Conservation (phyloP, 2,888 invertebrate genomes). For the Orchesella flavescens region DNA sequence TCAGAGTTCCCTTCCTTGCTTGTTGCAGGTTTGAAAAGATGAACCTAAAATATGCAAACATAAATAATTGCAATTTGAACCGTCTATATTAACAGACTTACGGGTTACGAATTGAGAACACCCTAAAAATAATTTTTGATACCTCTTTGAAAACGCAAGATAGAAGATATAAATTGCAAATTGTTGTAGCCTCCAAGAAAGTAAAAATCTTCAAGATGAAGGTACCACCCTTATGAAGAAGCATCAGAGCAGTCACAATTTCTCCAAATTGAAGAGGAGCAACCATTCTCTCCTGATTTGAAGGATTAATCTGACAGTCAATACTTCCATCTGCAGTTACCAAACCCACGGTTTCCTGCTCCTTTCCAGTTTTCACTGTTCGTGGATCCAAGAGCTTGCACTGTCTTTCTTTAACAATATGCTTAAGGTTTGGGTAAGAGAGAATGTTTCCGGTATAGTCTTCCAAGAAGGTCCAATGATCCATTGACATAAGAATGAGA, state of each 20-base stretch:
- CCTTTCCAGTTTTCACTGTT: neutral
- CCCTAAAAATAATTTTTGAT: neutral
- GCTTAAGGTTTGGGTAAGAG: constrained; percentile 80
- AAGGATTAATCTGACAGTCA: constrained; percentile 87
- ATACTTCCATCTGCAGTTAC: constrained; percentile 96
- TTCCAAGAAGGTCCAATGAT: constrained; percentile 89
- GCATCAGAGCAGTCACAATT: constrained; percentile 82
- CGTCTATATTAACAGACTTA: too few relatives aligned
- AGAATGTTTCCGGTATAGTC: constrained; percentile 91
- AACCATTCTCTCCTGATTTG: constrained; percentile 88
- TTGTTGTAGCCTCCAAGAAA: constrained; percentile 86
- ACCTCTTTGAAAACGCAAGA: constrained; percentile 81
- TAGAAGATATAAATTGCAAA: constrained; percentile 86
- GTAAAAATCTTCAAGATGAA: constrained; percentile 94
- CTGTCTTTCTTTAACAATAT: constrained; percentile 77
- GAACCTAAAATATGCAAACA: constrained; percentile 76
- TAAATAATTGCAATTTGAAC: too few relatives aligned
- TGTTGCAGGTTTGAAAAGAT: constrained; percentile 89
- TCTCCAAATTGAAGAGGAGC: constrained; percentile 89
- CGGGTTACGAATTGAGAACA: too few relatives aligned
- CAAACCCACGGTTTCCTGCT: constrained; percentile 73
- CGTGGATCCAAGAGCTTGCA: constrained; percentile 47
- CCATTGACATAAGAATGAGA: constrained; percentile 84
- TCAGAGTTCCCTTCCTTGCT: constrained; percentile 98
- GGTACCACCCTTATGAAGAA: constrained; percentile 83